phyloP scores from a whole-genome alignment of 2,888 invertebrate species.

The Amphipoea oculea region DNA sequence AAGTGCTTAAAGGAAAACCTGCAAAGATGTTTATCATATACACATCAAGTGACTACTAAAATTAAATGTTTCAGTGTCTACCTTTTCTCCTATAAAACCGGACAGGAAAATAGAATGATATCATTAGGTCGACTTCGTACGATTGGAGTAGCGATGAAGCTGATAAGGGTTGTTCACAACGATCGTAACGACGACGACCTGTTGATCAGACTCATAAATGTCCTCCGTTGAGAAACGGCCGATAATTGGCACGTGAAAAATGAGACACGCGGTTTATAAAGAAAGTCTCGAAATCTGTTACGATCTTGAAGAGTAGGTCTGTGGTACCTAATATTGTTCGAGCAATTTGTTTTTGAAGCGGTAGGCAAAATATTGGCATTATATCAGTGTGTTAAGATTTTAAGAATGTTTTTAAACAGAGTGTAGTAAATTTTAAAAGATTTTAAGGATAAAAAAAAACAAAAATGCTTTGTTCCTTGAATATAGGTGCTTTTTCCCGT shows the following conservation, averaged over 20 bases:
- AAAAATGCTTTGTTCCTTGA: background rate
- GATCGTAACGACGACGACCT: conserved; percentile 52
- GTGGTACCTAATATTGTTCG: background rate
- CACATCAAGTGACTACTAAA: background rate
- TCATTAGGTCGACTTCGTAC: conserved; percentile 34
- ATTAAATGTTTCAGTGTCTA: background rate
- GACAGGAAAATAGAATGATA: conserved; percentile 28
- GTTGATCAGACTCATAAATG: conserved; percentile 50
- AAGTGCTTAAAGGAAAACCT: background rate
- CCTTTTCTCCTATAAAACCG: conserved; percentile 13
- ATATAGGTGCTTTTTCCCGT: background rate
- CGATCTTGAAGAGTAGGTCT: background rate
- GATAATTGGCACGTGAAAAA: conserved; percentile 34
- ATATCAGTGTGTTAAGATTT: background rate
- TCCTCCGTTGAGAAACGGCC: conserved; percentile 32
- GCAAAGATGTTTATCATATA: background rate
- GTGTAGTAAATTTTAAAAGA: background rate
- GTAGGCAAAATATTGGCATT: background rate
- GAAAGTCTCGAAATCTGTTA: background rate
- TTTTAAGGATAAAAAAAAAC: background rate
- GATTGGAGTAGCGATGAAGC: conserved; percentile 32
- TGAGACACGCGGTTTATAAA: conserved; percentile 1
- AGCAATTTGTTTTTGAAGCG: background rate
- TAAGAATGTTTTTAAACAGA: background rate
- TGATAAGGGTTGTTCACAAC: conserved; percentile 23